phyloP scores from a whole-genome alignment of 2,888 invertebrate genomes.

The Tubulanus polymorphus region DNA sequence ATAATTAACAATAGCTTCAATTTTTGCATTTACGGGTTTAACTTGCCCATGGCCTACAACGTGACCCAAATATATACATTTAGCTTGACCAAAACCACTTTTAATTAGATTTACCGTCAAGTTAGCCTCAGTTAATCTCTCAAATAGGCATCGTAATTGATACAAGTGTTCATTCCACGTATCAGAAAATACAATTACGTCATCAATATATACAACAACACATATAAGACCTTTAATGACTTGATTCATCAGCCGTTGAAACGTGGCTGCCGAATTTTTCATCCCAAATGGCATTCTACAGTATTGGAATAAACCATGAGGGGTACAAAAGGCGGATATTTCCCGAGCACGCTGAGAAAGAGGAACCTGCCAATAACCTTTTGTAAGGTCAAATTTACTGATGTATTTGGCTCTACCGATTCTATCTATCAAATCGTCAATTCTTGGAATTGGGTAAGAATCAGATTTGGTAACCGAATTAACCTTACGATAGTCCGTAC shows the following conservation, averaged over 20 bases:
- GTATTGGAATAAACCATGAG: slow-evolving; percentile 20
- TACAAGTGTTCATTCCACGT: slow-evolving; percentile 19
- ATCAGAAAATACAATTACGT: slow-evolving; percentile 2
- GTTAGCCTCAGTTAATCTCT: slow-evolving; percentile 1
- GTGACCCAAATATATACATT: slow-evolving; percentile 7
- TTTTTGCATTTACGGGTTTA: slow-evolving; percentile 10
- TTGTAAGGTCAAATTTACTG: slow-evolving; percentile 25
- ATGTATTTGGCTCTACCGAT: slow-evolving; percentile 23
- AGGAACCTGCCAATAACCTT: slow-evolving; percentile 21
- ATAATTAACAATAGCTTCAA: slow-evolving; percentile 10
- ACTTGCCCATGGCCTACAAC: slow-evolving; percentile 8
- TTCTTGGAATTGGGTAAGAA: slow-evolving; percentile 23
- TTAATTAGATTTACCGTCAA: slow-evolving; percentile 21
- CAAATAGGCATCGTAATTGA: slow-evolving; percentile 5
- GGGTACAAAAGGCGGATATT: slow-evolving; percentile 23
- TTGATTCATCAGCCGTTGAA: slow-evolving; percentile 19
- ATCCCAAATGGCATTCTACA: slow-evolving; percentile 25
- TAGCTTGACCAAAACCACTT: slow-evolving; percentile 8
- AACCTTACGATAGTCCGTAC: slow-evolving; percentile 24
- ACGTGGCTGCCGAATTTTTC: slow-evolving; percentile 21
- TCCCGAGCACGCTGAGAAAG: slow-evolving; percentile 21
- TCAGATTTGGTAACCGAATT: slow-evolving; percentile 25
- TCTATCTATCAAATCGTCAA: slow-evolving; percentile 27
- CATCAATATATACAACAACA: slow-evolving; percentile 6
- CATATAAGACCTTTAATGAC: slow-evolving; percentile 7